phyloP scores from a whole-genome alignment of 2,113 vertebrate species.

The Tinamus guttatus region DNA sequence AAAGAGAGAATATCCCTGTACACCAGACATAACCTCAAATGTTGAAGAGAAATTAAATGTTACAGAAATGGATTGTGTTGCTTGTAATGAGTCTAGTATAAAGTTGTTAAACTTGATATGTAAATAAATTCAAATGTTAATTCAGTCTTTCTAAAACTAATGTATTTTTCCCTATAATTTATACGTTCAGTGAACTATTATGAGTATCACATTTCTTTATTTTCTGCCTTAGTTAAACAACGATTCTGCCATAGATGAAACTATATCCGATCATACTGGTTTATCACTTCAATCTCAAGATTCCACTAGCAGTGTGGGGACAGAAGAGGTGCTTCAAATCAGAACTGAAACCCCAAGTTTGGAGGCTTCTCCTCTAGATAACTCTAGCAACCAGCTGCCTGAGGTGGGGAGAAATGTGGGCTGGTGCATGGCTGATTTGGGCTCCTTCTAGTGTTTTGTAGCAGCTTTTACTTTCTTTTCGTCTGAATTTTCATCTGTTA shows the following conservation, averaged over 20 bases:
- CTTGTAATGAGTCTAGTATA: background rate
- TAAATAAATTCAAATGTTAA: background rate
- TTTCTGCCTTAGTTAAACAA: constrained; percentile 85
- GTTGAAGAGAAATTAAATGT: background rate
- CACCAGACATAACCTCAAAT: background rate
- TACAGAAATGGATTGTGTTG: background rate
- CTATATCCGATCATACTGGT: constrained; percentile 88
- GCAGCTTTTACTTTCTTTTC: constrained; percentile 65
- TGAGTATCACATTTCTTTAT: background rate
- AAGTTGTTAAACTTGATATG: background rate
- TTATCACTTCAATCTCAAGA: constrained; percentile 91
- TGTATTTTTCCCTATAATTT: background rate
- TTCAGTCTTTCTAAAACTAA: background rate
- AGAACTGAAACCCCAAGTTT: constrained; percentile 88
- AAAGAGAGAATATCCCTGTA: background rate
- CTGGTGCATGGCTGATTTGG: constrained; percentile 89
- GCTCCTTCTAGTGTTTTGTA: constrained; percentile 82
- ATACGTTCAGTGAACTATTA: background rate
- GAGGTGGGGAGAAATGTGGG: constrained; percentile 94
- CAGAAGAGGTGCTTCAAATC: constrained; percentile 87
- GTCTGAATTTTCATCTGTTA: constrained; percentile 64
- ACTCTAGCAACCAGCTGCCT: constrained; percentile 97
- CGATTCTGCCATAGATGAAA: constrained; percentile 88
- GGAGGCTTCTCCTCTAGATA: constrained; percentile 93
- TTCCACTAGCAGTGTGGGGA: constrained; percentile 87